These are phyloP conservation scores for Clarias laeviceps DNA, from an alignment of 2,797 vertebrate species.

Conservation along the genomic window DNA sequence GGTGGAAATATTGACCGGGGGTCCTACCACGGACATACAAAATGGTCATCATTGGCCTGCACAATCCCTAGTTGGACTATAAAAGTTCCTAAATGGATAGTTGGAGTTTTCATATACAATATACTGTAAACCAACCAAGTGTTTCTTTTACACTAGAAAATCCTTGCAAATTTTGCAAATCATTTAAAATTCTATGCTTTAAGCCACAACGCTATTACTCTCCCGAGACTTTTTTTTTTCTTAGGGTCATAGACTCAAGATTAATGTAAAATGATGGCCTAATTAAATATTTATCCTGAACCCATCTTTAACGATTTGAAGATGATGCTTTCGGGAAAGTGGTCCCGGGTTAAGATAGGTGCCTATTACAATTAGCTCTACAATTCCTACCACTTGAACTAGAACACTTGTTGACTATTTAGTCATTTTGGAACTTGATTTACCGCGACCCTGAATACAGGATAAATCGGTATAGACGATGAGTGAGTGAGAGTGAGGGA, in stretches of 20 bases:
- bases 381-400: background rate
- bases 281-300: background rate
- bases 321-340: background rate
- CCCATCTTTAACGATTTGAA: background rate
- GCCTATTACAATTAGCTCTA: conserved; percentile 17
- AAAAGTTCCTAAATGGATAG: too few species aligned
- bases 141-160: background rate
- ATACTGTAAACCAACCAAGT: background rate
- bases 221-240: background rate
- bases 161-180: background rate
- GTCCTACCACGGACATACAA: too few species aligned
- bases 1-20: too few species aligned
- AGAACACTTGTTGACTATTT: background rate
- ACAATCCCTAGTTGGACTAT: too few species aligned
- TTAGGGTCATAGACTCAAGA: background rate
- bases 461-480: too few species aligned
- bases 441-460: background rate
- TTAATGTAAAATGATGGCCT: background rate
- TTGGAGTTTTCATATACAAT: background rate
- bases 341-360: background rate
- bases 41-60: too few species aligned
- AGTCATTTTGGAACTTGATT: background rate
- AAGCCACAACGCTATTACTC: background rate
- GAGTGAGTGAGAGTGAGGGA: too few species aligned
- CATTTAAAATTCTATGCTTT: background rate